phyloP scores from a whole-genome alignment of 2,113 vertebrate species.

The Corythaeola cristata region DNA sequence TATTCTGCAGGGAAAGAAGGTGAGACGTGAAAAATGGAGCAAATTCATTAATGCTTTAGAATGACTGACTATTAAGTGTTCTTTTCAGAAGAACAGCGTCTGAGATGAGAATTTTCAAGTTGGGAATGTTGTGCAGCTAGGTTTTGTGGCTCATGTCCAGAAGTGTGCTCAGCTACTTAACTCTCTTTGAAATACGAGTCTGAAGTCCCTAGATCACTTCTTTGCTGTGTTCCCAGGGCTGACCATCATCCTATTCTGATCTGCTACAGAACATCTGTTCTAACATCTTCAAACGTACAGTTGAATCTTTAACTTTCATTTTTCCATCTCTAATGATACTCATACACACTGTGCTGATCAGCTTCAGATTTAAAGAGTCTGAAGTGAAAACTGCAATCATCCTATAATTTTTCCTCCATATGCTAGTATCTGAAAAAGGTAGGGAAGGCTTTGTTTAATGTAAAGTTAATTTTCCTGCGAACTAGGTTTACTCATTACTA shows the following conservation, averaged over 20 bases:
- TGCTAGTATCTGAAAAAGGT: background rate
- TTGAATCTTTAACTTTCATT: background rate
- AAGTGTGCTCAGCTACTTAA: background rate
- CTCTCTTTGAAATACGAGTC: background rate
- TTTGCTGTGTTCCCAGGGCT: background rate
- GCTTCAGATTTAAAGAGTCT: background rate
- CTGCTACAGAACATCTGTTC: background rate
- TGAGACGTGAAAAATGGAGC: background rate
- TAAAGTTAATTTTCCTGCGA: constrained; percentile 26
- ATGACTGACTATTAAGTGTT: background rate
- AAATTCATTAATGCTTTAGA: background rate
- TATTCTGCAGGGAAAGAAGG: background rate
- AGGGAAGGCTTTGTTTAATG: constrained; percentile 17
- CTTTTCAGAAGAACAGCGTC: background rate
- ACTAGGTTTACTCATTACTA: background rate
- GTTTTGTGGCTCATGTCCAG: background rate
- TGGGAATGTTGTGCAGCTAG: background rate
- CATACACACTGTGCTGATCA: background rate
- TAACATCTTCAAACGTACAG: background rate
- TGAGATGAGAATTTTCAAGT: background rate
- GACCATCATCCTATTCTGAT: background rate
- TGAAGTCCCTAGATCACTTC: background rate
- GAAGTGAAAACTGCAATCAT: background rate
- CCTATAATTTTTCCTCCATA: background rate
- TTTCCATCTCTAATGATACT: background rate